Conservation (phyloP, 2,113 vertebrate genomes). For the Aspidoscelis tigris region DNA sequence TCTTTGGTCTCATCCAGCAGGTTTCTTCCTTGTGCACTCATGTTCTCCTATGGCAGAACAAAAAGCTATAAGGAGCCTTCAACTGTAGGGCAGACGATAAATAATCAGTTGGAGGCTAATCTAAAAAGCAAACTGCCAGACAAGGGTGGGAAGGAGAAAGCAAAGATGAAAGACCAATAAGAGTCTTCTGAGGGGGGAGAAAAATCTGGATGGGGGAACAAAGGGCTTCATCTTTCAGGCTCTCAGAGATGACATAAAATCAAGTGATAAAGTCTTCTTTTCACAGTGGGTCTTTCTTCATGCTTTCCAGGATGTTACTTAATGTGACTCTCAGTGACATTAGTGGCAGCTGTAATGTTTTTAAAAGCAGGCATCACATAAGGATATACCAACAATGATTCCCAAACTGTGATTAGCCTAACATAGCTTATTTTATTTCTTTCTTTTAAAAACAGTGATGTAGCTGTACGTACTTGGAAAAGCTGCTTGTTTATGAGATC, state of each 20-base stretch:
- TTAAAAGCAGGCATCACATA: neutral
- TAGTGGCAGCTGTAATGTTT: slow-evolving; percentile 20
- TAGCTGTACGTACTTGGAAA: too few relatives aligned
- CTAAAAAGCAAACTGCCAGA: slow-evolving; percentile 52
- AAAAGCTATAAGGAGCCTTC: slow-evolving; percentile 11
- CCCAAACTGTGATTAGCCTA: too few relatives aligned
- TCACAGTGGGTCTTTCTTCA: slow-evolving; percentile 24
- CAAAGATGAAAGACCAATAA: slow-evolving; percentile 55
- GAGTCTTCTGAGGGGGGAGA: neutral
- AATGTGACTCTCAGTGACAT: slow-evolving; percentile 11
- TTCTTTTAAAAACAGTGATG: too few relatives aligned
- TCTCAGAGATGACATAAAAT: slow-evolving; percentile 35
- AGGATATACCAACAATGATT: neutral
- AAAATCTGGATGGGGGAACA: slow-evolving; percentile 49
- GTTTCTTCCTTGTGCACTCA: neutral
- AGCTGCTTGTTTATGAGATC: too few relatives aligned
- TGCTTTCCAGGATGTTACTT: slow-evolving; percentile 39
- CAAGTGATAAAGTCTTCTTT: slow-evolving; percentile 40
- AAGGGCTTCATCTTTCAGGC: slow-evolving; percentile 42
- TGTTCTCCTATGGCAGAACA: slow-evolving; percentile 42
- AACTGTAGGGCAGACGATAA: slow-evolving; percentile 35
- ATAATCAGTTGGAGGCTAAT: slow-evolving; percentile 51
- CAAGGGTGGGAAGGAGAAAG: slow-evolving; percentile 34
- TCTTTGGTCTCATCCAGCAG: neutral
- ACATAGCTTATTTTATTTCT: too few relatives aligned